Percentiles rank a stretch among this genome's conserved stretches.
These are phyloP conservation scores for Dasyornis broadbenti DNA, from an alignment of 2,113 vertebrate genomes.

Conservation along the genomic window DNA sequence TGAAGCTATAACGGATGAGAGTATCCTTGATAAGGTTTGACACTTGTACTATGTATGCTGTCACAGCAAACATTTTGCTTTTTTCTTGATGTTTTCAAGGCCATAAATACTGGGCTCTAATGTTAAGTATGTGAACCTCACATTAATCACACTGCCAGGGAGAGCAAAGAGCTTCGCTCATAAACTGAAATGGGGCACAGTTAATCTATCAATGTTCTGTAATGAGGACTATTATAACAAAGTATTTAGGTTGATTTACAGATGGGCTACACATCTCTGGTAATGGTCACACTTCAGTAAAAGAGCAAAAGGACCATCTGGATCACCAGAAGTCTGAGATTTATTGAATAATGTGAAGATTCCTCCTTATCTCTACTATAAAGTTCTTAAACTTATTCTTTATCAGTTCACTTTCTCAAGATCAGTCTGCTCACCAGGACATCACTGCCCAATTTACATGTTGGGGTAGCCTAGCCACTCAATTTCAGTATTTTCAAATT, in stretches of 20 bases:
- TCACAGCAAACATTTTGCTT: constrained; percentile 51
- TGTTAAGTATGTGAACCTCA: constrained; percentile 57
- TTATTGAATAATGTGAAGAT: not conserved
- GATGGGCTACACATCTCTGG: constrained; percentile 26
- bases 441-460: not conserved
- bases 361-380: not conserved
- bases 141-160: constrained; percentile 51
- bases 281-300: constrained; percentile 41
- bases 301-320: constrained; percentile 31
- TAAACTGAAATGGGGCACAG: constrained; percentile 44
- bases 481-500: not conserved
- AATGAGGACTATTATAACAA: constrained; percentile 62
- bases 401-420: not conserved
- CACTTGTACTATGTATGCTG: constrained; percentile 44
- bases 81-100: constrained; percentile 57
- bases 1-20: constrained; percentile 58
- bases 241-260: constrained; percentile 58
- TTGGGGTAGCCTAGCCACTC: not conserved
- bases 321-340: constrained; percentile 1
- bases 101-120: constrained; percentile 49
- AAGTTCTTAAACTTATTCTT: not conserved
- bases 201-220: constrained; percentile 55
- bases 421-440: not conserved
- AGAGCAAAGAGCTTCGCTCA: constrained; percentile 36
- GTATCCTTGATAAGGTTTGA: constrained; percentile 59